Percentiles rank a stretch among this genome's conserved stretches.
Conservation (phyloP, 2,888 invertebrate genomes). For the Ichneumon xanthorius region DNA sequence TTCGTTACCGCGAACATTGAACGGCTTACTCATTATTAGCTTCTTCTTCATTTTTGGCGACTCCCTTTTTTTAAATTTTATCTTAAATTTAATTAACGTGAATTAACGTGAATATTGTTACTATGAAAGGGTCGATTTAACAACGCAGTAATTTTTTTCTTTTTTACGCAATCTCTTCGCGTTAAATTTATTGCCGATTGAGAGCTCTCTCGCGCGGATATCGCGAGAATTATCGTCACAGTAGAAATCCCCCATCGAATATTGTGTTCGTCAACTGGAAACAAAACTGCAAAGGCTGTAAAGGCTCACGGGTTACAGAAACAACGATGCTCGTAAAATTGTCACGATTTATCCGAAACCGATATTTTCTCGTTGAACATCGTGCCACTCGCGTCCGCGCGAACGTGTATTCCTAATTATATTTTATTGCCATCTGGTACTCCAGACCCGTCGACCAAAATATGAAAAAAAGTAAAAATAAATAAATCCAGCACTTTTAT, state of each 20-base stretch:
- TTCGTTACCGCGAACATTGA: not conserved
- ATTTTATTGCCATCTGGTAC: not conserved
- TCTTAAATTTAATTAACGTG: not conserved
- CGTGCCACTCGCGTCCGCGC: not conserved
- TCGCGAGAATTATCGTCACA: not conserved
- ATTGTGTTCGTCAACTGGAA: not conserved
- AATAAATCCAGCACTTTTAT: not conserved
- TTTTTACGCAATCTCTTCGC: not conserved
- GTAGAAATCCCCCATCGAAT: not conserved
- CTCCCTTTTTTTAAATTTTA: not conserved
- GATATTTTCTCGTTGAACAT: not conserved
- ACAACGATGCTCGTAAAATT: not conserved
- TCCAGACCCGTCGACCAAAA: not conserved
- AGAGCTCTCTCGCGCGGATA: not conserved
- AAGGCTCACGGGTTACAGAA: not conserved
- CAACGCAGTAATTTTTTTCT: not conserved
- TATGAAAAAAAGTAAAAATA: not conserved
- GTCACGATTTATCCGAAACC: not conserved
- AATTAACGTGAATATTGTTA: not conserved
- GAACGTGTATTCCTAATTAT: not conserved
- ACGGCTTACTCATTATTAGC: not conserved
- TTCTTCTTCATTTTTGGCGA: not conserved
- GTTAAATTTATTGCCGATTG: not conserved
- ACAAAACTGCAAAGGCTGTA: not conserved
- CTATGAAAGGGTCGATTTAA: not conserved